These are phyloP conservation scores for Erebia ligea DNA, from an alignment of 2,888 invertebrate genomes.

Conservation along the genomic window DNA sequence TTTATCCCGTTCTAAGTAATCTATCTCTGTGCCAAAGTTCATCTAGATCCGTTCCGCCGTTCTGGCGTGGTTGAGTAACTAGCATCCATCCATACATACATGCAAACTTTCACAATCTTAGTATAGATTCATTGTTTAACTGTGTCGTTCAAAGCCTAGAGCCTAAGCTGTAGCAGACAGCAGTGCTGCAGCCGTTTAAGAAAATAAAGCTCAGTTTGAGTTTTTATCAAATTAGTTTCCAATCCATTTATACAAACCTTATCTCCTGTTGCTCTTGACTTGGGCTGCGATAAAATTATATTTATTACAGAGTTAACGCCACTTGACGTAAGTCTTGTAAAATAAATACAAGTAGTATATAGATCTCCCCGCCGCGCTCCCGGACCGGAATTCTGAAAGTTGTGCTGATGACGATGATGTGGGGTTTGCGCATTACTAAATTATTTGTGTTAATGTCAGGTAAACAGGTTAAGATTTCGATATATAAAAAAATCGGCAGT, in stretches of 20 bases:
- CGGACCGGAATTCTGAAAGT: conserved; percentile 1
- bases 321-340: neutral
- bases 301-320: neutral
- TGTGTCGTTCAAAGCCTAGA: too few relatives aligned
- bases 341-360: neutral
- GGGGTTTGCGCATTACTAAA: neutral
- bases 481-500: too few relatives aligned
- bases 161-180: too few relatives aligned
- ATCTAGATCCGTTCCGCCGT: too few relatives aligned
- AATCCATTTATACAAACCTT: neutral
- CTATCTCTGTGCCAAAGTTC: too few relatives aligned
- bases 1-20: too few relatives aligned
- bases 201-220: neutral
- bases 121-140: too few relatives aligned
- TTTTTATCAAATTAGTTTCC: neutral
- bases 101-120: too few relatives aligned
- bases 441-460: neutral
- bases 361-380: neutral
- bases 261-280: neutral
- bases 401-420: neutral
- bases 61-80: too few relatives aligned
- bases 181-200: too few relatives aligned
- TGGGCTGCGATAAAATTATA: neutral
- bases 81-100: too few relatives aligned
- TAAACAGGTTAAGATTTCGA: neutral